Base-by-base conservation (phyloP, 2,888 invertebrate genomes). In the Brenthis ino region DNA sequence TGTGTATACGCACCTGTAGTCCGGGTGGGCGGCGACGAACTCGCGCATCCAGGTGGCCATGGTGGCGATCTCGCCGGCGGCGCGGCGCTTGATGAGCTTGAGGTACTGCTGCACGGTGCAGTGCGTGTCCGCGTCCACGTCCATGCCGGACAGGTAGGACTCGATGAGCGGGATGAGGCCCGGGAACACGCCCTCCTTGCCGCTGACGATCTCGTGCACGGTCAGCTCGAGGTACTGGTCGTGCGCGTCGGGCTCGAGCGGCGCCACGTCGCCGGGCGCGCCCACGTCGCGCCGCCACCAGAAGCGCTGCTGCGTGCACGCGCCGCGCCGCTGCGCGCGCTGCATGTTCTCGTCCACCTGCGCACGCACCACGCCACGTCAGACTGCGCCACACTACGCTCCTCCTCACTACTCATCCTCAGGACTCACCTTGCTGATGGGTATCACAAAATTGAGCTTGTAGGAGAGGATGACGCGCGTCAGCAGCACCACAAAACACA, bases 1-100 rank as follows among this genome's bases (percentile, higher is more conserved):
- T 98, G 97, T 54, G 99, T 99, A 87, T 99, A 99, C 2, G 99
- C 98, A 91, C 99, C 99, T 96, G 92, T 99, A 99, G 57, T 96
- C 95, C 0, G 97, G 95, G 93, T 99, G 99, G 16, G 94, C 93
- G 54, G 95, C 94, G 66, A 99, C 97, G 91, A 98, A 98, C 72
- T 97, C 95, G 60, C 99, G 94, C 83, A 99, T 96, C 98, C 99
- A 99, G 48, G 96, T 94, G 55, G 99, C 99, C 77, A 98, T 98
- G 65, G 99, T 99, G 82, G 95, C 93, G 66, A 99, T 95, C 85
- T 98, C 97, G 43, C 99, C 99, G 77, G 96, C 95, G 6, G 98
- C 97, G 79, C 97, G 94, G 68, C 95, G 94, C 84, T 96, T 96
- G 83, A 99, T 99, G 73, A 99, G 95, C 82, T 96, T 97, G 74